Evolutionary conservation across 2,797 vertebrate species (phyloP), one percentile per base, ranked within the genome.

Genomic region (Carduelis carduelis): DNA sequence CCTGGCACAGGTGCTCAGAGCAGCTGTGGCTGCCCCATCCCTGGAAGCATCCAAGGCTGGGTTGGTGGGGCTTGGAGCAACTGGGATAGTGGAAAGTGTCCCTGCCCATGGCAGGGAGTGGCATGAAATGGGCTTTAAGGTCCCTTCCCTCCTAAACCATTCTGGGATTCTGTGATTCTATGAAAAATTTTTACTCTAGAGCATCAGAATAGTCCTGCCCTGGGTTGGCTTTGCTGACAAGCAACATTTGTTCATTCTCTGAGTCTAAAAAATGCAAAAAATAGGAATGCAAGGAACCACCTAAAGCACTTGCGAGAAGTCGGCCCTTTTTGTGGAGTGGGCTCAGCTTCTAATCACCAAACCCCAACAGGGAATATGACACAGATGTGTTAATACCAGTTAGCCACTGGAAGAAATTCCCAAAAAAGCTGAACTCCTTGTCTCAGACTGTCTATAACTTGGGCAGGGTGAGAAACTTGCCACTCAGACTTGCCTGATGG

Each of bases 21-120:
- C 1, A 34, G 14, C 43, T 71, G 50, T 44, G 50, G 32, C 27
- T 57, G 37, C 50, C 15, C 19, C 27, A 28, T 28, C 11, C 10
- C 37, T 71, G 50, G 27, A 3, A 64, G 23, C 11, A 24, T 7
- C 23, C 50, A 17, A n/a, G 57, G n/a, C 27, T 16, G n/a, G n/a
- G 19, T 0, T 79, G 66, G 30, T 0, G 1, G 14, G 21, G 21
- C 56, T 55, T 35, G 30, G 22, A 79, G 44, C 15, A 37, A 0
- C 24, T 68, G 13, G 15, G 7, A 0, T 2, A 21, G 47, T 53
- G 44, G 37, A 11, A 65, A 14, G 16, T n/a, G 37, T 44, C 57
- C 44, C 32, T 87, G 27, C 12, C 26, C 11, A 17, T 50, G 23
- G 66, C 35, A 44, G 27, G 16, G 9, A 6, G 6, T 24, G 23